A percentile compares a stretch with the other conserved stretches of the same genome.
These are phyloP conservation scores for Andrena camellia DNA, from an alignment of 2,888 invertebrate genomes.

Conservation along the genomic window DNA sequence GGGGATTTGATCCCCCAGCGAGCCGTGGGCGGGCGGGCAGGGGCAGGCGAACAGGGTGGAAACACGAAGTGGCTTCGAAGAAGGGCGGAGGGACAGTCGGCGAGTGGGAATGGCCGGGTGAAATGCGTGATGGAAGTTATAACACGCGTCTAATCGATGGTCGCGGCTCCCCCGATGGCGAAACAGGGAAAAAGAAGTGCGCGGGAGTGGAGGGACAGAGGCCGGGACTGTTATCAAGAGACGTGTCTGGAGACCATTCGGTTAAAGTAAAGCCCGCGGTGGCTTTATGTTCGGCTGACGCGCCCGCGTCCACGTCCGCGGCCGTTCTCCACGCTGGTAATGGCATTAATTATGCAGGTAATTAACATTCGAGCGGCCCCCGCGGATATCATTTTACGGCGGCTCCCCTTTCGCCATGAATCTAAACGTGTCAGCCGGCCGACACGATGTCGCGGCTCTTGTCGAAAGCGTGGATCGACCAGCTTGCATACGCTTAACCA, in stretches of 20 bases:
- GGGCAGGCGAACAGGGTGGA: background rate
- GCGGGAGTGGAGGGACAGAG: background rate
- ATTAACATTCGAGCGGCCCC: slow-evolving; percentile 76
- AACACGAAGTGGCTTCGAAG: slow-evolving; percentile 12
- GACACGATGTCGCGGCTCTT: slow-evolving; percentile 72
- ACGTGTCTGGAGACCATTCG: slow-evolving; percentile 24
- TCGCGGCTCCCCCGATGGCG: background rate
- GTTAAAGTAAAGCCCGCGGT: slow-evolving; percentile 8
- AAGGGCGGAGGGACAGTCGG: background rate
- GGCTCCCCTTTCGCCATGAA: slow-evolving; percentile 76
- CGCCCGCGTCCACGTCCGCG: slow-evolving; percentile 3
- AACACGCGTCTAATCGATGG: slow-evolving; percentile 39
- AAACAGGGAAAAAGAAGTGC: background rate
- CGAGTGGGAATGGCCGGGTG: background rate
- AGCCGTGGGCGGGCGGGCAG: background rate
- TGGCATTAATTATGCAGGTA: slow-evolving; percentile 83
- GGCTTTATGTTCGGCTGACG: slow-evolving; percentile 33
- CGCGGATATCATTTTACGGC: slow-evolving; percentile 76
- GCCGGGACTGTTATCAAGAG: slow-evolving; percentile 33
- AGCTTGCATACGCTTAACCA: slow-evolving; percentile 1
- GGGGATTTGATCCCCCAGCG: background rate
- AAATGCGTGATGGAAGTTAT: slow-evolving; percentile 44
- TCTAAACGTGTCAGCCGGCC: slow-evolving; percentile 78
- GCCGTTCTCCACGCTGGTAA: slow-evolving; percentile 62
- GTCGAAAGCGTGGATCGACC: slow-evolving; percentile 51